Conservation (phyloP, 2,888 invertebrate genomes). For the Melinopterus prodromus region DNA sequence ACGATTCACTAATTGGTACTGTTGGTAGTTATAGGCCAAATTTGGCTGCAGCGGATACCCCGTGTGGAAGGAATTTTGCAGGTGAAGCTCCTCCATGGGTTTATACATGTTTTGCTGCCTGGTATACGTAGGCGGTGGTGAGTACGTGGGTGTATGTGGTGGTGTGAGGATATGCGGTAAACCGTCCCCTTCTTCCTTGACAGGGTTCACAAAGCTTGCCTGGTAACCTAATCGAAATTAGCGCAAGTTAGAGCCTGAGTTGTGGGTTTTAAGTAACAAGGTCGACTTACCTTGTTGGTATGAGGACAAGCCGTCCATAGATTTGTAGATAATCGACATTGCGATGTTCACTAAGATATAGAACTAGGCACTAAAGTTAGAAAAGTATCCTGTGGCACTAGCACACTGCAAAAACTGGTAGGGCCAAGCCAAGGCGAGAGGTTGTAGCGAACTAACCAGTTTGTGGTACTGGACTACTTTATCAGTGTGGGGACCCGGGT, state of each 20-base stretch:
- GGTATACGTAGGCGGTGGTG: constrained; percentile 51
- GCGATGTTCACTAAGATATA: constrained; percentile 16
- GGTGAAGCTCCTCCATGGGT: constrained; percentile 46
- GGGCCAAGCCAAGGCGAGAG: constrained; percentile 21
- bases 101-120: constrained; percentile 34
- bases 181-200: constrained; percentile 59
- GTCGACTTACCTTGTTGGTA: background rate
- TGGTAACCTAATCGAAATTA: background rate
- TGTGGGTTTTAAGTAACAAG: background rate
- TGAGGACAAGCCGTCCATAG: constrained; percentile 34
- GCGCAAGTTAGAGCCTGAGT: background rate
- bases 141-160: constrained; percentile 76
- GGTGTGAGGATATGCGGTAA: constrained; percentile 70
- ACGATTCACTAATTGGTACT: constrained; percentile 60
- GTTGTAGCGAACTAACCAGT: background rate
- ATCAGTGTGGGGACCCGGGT: constrained; percentile 48
- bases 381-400: background rate
- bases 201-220: constrained; percentile 22
- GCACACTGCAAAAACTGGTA: constrained; percentile 21
- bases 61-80: constrained; percentile 50
- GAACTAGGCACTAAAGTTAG: background rate
- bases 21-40: constrained; percentile 56
- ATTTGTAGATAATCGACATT: constrained; percentile 42
- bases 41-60: constrained; percentile 60
- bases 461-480: constrained; percentile 34